phyloP scores from a whole-genome alignment of 2,888 invertebrate genomes.

The Drosophila nr. fundita region DNA sequence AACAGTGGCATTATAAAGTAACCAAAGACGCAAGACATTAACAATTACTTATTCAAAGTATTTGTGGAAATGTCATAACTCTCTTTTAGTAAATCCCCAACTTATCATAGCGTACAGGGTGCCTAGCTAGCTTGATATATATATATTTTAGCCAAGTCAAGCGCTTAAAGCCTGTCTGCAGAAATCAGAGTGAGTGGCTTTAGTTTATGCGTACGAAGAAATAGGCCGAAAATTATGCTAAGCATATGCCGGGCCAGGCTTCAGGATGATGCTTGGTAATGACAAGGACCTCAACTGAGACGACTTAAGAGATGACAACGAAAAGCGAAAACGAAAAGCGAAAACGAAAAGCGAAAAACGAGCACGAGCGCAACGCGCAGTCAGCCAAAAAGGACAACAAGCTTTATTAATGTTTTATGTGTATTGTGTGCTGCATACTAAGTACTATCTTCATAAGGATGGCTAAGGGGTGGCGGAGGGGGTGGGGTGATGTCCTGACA shows the following conservation, averaged over 20 bases:
- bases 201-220: slow-evolving; percentile 43
- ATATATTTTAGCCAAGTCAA: slow-evolving; percentile 57
- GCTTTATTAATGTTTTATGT: slow-evolving; percentile 81
- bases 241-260: slow-evolving; percentile 66
- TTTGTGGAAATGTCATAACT: background rate
- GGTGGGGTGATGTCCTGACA: slow-evolving; percentile 45
- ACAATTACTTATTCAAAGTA: accelerated
- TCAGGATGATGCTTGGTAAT: slow-evolving; percentile 68
- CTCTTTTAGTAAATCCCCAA: background rate
- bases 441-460: slow-evolving; percentile 33
- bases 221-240: slow-evolving; percentile 72
- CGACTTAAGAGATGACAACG: slow-evolving; percentile 32
- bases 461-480: background rate
- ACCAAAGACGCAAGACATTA: background rate
- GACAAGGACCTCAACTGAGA: slow-evolving; percentile 62
- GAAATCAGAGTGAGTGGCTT: slow-evolving; percentile 49
- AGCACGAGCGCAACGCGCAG: slow-evolving; percentile 49
- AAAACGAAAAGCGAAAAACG: background rate
- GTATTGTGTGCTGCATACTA: slow-evolving; percentile 77
- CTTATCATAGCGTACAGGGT: background rate
- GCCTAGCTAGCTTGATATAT: slow-evolving; percentile 17
- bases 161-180: slow-evolving; percentile 36
- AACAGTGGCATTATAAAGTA: background rate
- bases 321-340: background rate
- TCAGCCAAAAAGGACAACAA: slow-evolving; percentile 77